Evolutionary conservation across 2,888 invertebrate genomes (phyloP), one percentile per base, ranked within the genome.

Genomic region (Limnephilus lunatus): DNA sequence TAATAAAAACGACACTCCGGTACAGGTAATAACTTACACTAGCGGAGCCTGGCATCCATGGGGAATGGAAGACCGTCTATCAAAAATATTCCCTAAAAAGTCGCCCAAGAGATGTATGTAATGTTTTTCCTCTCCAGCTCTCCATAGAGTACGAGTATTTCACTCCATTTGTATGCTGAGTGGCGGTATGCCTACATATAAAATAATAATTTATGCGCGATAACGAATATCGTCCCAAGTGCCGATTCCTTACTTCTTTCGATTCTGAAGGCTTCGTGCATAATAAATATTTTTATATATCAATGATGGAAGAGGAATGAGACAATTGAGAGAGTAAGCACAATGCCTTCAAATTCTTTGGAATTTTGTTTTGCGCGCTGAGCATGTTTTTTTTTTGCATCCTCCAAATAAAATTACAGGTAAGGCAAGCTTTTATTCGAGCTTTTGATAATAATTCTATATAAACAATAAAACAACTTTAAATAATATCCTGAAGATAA

Each of bases 151-250:
- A 39, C 53, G 80, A 32, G 89, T 88, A 91, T 90, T 92, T 81
- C 89, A 91, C 89, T 48, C 93, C 92, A 93, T 93, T 92, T 92
- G 93, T 93, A 92, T 93, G 91, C 93, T 89, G 90, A 32, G 82
- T 81, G 83, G 90, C 88, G 81, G 88, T 85, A 44, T 81, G 93
- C 91, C 91, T 85, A 82, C 90, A 90, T 91, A 90, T 89, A 93
- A 92, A 93, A 92, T 91, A 93, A 93, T 93, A 93, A 93, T 93
- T 92, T 93, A 93, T 93, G 90, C 92, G 91, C 91, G 92, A 93
- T 93, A 92, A 91, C 85, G 92, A 91, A 92, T 90, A 91, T 90
- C 92, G 80, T 91, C 48, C 81, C 44, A 82, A 53, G 91, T 53
- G 81, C 91, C 87, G 91, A 91, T 85, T 90, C 32, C 31, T 68